Conservation (phyloP, 2,113 vertebrate species). For the Xiphophorus couchianus region DNA sequence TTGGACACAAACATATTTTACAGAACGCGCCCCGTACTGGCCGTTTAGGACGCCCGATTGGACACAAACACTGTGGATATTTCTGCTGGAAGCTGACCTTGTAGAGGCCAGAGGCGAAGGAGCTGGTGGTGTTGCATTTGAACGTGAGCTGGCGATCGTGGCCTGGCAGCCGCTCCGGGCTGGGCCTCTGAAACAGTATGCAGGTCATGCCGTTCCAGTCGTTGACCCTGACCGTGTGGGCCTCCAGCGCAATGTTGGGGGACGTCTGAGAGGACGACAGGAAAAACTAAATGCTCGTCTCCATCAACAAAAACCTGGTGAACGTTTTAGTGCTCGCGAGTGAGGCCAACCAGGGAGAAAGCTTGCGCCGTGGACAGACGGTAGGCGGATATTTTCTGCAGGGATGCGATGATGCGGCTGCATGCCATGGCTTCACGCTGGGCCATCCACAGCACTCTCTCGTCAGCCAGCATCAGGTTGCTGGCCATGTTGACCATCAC, state of each 20-base stretch:
- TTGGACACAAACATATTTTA: conserved; percentile 8
- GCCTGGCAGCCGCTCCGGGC: conserved; percentile 80
- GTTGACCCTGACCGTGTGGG: conserved; percentile 87
- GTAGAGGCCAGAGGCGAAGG: conserved; percentile 88
- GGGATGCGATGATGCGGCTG: conserved; percentile 88
- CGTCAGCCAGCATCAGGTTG: conserved; percentile 95
- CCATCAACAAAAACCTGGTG: background rate
- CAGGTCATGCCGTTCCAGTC: conserved; percentile 96
- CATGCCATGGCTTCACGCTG: conserved; percentile 92
- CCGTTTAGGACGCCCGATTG: background rate
- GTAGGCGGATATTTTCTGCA: conserved; percentile 88
- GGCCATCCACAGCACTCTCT: conserved; percentile 92
- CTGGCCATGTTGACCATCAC: conserved; percentile 98
- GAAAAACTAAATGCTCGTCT: background rate
- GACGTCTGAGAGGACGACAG: conserved; percentile 84
- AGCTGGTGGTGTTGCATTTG: conserved; percentile 94
- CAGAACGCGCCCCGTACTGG: background rate
- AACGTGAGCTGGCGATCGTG: conserved; percentile 93
- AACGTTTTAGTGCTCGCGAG: background rate
- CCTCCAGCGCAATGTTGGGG: conserved; percentile 95
- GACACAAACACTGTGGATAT: background rate
- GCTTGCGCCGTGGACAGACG: conserved; percentile 88
- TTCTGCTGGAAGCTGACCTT: conserved; percentile 81
- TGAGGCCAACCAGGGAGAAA: conserved; percentile 87
- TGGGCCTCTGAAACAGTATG: conserved; percentile 91